Percentiles rank a stretch among this genome's conserved stretches.
These are phyloP conservation scores for Rosalia funebris DNA, from an alignment of 2,888 invertebrate species.

Conservation along the genomic window DNA sequence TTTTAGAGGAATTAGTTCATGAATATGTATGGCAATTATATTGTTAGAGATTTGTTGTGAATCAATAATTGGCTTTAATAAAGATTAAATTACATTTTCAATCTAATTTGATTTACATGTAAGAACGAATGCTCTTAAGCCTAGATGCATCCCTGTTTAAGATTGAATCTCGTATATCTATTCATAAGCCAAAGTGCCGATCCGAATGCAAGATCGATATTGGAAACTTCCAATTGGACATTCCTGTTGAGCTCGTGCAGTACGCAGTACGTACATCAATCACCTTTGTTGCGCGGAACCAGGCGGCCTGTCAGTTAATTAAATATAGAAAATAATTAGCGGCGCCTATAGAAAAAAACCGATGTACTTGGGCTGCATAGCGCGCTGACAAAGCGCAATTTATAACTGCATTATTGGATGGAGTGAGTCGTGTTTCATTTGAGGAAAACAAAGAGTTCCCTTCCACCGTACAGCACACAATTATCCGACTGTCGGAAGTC, in stretches of 20 bases:
- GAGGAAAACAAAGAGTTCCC: constrained; percentile 17
- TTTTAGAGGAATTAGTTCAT: too few species aligned
- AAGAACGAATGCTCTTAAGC: too few species aligned
- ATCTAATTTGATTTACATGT: too few species aligned
- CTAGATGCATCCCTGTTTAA: too few species aligned
- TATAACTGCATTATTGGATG: constrained; percentile 22
- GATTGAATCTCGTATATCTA: too few species aligned
- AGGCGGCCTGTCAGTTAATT: not conserved
- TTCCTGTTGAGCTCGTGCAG: not conserved
- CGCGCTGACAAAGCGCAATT: constrained; percentile 11
- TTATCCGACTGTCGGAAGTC: constrained; percentile 24
- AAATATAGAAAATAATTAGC: not conserved
- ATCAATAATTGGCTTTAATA: too few species aligned
- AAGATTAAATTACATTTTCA: too few species aligned
- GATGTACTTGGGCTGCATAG: not conserved
- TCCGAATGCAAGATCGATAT: not conserved
- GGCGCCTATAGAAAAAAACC: not conserved
- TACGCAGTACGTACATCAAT: too few species aligned
- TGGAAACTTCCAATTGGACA: too few species aligned
- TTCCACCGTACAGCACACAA: constrained; percentile 2
- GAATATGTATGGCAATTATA: too few species aligned
- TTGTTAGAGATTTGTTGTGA: too few species aligned
- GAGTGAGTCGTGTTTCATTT: constrained; percentile 13
- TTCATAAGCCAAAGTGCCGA: too few species aligned
- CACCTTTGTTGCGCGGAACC: not conserved